Conservation (phyloP, 2,888 invertebrate species). For the Oscheius sp. region DNA sequence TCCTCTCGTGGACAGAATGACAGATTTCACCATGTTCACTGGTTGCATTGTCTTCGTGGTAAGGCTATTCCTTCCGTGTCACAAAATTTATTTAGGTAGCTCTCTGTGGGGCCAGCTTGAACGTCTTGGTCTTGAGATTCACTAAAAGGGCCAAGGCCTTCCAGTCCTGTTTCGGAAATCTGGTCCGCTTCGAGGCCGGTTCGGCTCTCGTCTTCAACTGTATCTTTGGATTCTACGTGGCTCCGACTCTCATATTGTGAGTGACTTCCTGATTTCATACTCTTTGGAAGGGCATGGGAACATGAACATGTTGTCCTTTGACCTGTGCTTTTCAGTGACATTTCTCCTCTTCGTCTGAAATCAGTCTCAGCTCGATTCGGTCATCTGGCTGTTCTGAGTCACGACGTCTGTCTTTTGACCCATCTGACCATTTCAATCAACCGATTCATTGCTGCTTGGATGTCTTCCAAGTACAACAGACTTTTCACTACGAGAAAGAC, state of each 20-base stretch:
- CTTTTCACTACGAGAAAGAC: slow-evolving; percentile 18
- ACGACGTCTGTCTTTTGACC: slow-evolving; percentile 16
- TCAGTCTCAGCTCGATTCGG: slow-evolving; percentile 15
- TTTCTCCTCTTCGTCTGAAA: neutral
- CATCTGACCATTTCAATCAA: slow-evolving; percentile 20
- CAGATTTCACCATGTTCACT: too few species aligned
- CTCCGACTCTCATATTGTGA: slow-evolving; percentile 24
- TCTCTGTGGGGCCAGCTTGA: neutral
- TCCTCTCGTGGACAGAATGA: too few species aligned
- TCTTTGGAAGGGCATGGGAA: neutral
- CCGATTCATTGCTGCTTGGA: slow-evolving; percentile 24
- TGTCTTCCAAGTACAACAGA: slow-evolving; percentile 10
- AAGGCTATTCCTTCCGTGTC: neutral
- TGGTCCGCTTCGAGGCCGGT: slow-evolving; percentile 11
- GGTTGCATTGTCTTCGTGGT: too few species aligned
- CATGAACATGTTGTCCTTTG: neutral
- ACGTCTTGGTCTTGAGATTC: slow-evolving; percentile 9
- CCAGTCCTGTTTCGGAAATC: slow-evolving; percentile 10
- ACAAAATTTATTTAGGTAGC: neutral
- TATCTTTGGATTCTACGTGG: slow-evolving; percentile 19
- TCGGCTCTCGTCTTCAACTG: slow-evolving; percentile 5
- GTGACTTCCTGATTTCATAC: neutral
- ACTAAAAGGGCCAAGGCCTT: slow-evolving; percentile 11
- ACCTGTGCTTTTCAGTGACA: slow-evolving; percentile 12
- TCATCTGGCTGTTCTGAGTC: slow-evolving; percentile 20